Evolutionary conservation across 2,113 vertebrate species (phyloP), one percentile per base, ranked within the genome.

Genomic region (Apistogramma diplotaenia): DNA sequence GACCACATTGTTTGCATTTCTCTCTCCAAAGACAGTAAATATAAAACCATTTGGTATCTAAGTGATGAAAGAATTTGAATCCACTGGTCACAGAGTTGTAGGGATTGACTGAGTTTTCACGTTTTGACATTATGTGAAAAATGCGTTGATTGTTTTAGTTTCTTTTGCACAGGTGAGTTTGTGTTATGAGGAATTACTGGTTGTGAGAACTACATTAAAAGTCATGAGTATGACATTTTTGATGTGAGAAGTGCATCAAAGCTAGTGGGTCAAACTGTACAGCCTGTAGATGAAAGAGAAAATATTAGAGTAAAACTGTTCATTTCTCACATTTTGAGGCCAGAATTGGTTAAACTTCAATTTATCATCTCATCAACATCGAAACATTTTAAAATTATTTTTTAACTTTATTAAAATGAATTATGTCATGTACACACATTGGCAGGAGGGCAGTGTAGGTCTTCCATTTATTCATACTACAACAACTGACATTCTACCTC

Each of bases 151-250:
- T 16, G 5, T 49, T 49, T 16, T 6, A 49, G 5, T 3, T 15
- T 46, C 13, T 43, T 65, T 65, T 65, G 61, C 13, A 43, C 25
- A 65, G 18, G 3, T 15, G 9, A 37, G 35, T 37, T 10, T 37
- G 35, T 11, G 35, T 37, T 37, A 37, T 3, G 35, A 37, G 35
- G 11, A 37, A 37, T 37, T 3, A 8, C 7, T 35, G 8, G 21
- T 15, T 65, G 10, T 0, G 61, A 65, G 15, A 65, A 43, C 37
- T 65, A 13, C 10, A 21, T 65, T 25, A 43, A 65, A 13, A 65
- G 21, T 0, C 0, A 21, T 43, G 37, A 43, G 21, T 43, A 65
- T 25, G 2, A 65, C 40, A 35, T 10, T 0, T 37, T 13, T 25
- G 25, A 6, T 11, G 25, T 3, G 40, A 43, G 5, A 43, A 65